phyloP scores from a whole-genome alignment of 2,888 invertebrate genomes.

The Arctia plantaginis region DNA sequence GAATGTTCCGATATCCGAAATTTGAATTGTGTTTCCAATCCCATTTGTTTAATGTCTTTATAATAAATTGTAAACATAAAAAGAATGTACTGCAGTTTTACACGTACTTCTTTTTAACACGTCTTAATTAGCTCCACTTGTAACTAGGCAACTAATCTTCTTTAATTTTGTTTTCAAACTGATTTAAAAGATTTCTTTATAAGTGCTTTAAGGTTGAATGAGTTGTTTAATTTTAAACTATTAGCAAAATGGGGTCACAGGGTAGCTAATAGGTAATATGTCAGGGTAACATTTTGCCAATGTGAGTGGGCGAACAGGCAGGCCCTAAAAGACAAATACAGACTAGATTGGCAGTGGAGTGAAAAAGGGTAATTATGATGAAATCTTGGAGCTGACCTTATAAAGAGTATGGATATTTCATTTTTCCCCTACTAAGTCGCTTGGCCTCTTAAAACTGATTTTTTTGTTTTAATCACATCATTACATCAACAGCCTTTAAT shows the following conservation, averaged over 20 bases:
- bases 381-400: no score
- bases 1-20: slow-evolving; percentile 36
- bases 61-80: no score
- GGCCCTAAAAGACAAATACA: background rate
- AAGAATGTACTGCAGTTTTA: no score
- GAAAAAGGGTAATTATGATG: background rate
- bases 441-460: no score
- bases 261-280: background rate
- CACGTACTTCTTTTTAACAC: no score
- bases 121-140: no score
- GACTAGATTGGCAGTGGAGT: background rate
- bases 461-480: no score
- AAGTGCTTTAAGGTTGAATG: background rate
- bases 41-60: slow-evolving; percentile 25
- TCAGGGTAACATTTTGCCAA: background rate
- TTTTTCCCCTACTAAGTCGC: no score
- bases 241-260: background rate
- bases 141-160: no score
- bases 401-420: no score
- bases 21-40: slow-evolving; percentile 19
- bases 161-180: no score
- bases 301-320: background rate
- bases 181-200: background rate
- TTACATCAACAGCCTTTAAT: no score
- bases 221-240: background rate